Base-by-base conservation (phyloP, 1,140 invertebrate genomes). In the Aleiodes sp. region DNA sequence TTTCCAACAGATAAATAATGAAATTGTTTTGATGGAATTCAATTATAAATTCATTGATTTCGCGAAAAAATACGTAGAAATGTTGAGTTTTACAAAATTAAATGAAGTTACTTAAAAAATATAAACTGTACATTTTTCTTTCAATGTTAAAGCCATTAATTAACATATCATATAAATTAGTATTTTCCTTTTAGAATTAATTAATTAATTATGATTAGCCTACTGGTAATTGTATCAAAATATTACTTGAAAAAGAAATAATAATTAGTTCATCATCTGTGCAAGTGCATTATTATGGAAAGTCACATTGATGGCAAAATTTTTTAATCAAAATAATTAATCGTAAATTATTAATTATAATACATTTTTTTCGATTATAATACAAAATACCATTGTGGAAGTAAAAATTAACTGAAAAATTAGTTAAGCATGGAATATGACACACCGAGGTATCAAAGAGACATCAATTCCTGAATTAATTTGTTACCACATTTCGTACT, bases 391-490 rank as follows among this genome's bases (percentile, higher is more conserved):
- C 10, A 24, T 52, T 21, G 46, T 63, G 62, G 14, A 26, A 39
- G 35, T n/a, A n/a, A n/a, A n/a, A n/a, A n/a, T n/a, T n/a, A n/a
- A n/a, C n/a, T n/a, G n/a, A n/a, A 39, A 63, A 64, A 35, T 37
- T 37, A 62, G 37, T 64, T 28, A 64, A 43, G 62, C 41, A 64
- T 64, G 62, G 39, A 64, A 64, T 39, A 64, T 43, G 37, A 46
- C 24, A 64, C 62, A 63, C 24, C 8, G 57, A 39, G 37, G 62
- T 16, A 64, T 64, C 26, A 26, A 64, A 64, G 28, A 19, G 46
- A 52, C 46, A 52, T 24, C 41, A 46, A 43, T 43, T 63, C 35
- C n/a, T 39, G 28, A 63, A 37, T 14, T 63, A 14, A 31, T 35
- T 61, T 46, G 12, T 16, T n/a, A 46, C 19, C 35, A 37, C 35